Evolutionary conservation across 2,797 vertebrate genomes (phyloP).

Genomic region (Acridotheres tristis): DNA sequence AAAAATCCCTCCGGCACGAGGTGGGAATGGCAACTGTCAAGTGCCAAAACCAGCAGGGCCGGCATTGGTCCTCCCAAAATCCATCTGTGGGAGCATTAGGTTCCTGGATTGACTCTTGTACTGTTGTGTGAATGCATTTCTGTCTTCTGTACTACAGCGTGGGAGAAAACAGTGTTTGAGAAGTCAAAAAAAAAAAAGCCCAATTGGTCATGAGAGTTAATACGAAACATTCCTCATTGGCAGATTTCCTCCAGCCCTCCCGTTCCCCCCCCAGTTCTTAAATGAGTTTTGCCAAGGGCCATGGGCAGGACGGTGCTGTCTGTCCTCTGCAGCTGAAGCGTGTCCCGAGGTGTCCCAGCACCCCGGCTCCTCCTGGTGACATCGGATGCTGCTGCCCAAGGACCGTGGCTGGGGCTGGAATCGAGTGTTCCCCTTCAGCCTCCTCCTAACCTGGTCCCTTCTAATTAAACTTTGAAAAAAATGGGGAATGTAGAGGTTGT

Average conservation of each 20-base stretch:
- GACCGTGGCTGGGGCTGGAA: neutral
- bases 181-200: neutral
- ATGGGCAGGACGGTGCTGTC: neutral
- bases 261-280: neutral
- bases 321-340: neutral
- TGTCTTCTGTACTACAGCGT: neutral
- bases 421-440: neutral
- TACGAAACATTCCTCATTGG: neutral
- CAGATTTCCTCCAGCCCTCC: neutral
- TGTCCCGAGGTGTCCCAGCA: neutral
- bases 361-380: neutral
- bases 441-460: neutral
- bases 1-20: neutral
- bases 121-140: slow-evolving; percentile 18
- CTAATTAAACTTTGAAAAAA: neutral
- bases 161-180: neutral
- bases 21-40: neutral
- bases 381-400: neutral
- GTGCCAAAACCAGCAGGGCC: neutral
- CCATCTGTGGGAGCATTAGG: neutral
- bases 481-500: neutral
- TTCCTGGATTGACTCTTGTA: neutral
- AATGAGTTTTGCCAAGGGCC: neutral
- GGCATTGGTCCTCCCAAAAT: neutral
- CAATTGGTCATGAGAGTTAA: slow-evolving; percentile 25